Evolutionary conservation across 2,888 invertebrate species (phyloP).

Genomic region (Caenorhabditis uteleia): DNA sequence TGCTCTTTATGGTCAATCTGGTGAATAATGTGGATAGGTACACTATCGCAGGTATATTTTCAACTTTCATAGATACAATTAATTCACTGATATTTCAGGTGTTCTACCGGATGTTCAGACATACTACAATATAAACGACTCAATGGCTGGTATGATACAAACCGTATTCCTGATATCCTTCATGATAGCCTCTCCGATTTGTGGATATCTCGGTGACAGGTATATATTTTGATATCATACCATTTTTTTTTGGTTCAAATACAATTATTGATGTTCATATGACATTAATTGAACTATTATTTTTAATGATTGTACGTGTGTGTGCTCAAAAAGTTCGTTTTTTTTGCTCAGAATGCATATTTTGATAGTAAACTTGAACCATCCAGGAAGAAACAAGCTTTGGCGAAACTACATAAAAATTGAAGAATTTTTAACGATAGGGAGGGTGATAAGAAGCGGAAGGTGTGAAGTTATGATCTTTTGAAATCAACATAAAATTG

Average conservation of each 20-base stretch:
- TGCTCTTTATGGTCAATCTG: slow-evolving; percentile 82
- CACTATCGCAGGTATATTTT: slow-evolving; percentile 83
- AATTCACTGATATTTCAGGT: slow-evolving; percentile 77
- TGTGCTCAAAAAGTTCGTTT: too few species aligned
- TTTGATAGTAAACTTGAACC: too few species aligned
- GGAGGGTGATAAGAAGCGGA: too few species aligned
- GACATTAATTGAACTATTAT: too few species aligned
- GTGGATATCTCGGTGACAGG: slow-evolving; percentile 96
- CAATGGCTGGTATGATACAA: slow-evolving; percentile 85
- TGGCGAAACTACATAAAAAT: too few species aligned
- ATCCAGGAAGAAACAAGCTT: too few species aligned
- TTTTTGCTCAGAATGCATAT: too few species aligned
- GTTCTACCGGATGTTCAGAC: slow-evolving; percentile 81
- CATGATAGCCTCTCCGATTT: slow-evolving; percentile 95
- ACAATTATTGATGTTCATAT: not conserved
- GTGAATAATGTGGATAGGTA: slow-evolving; percentile 99
- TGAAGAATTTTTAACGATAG: too few species aligned
- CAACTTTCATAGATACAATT: not conserved
- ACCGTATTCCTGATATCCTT: slow-evolving; percentile 96
- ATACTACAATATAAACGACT: slow-evolving; percentile 81
- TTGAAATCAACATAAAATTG: too few species aligned
- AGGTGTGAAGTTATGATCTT: too few species aligned
- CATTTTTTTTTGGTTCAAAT: not conserved
- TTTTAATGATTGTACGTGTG: too few species aligned
- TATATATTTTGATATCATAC: too few species aligned